Conservation (phyloP, 2,888 invertebrate species). For the Galerucella nymphaeae region DNA sequence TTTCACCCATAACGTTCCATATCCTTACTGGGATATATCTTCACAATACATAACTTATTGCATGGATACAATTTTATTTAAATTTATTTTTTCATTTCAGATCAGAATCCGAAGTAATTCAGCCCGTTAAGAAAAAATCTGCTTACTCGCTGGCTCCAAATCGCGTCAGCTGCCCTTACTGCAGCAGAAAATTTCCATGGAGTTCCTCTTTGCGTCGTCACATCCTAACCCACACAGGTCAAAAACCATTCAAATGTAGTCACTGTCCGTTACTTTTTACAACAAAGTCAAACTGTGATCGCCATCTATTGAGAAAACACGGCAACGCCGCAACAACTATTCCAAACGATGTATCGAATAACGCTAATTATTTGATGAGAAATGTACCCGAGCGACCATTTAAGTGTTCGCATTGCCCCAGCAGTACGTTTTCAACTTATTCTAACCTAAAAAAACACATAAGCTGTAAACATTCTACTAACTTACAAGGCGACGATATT, state of each 20-base stretch:
- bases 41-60: no score
- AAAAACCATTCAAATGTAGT: conserved; percentile 96
- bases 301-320: conserved; percentile 91
- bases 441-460: conserved; percentile 85
- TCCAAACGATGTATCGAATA: conserved; percentile 54
- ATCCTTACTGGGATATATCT: no score
- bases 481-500: conserved; percentile 63
- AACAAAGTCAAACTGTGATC: conserved; percentile 97
- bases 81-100: conserved; percentile 61
- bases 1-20: no score
- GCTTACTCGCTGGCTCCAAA: conserved; percentile 96
- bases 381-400: conserved; percentile 82
- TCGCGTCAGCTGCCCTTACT: conserved; percentile 92
- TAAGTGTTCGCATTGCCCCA: conserved; percentile 84
- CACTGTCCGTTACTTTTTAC: conserved; percentile 94
- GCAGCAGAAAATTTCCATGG: conserved; percentile 96
- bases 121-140: conserved; percentile 84
- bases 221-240: conserved; percentile 94
- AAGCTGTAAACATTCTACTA: conserved; percentile 74
- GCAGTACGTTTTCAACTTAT: conserved; percentile 83
- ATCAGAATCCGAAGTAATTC: conserved; percentile 75
- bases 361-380: conserved; percentile 67
- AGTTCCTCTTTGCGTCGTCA: conserved; percentile 94
- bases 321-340: conserved; percentile 68
- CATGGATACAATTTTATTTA: conserved; percentile 15